These are phyloP conservation scores for Pandion haliaetus DNA, from an alignment of 2,113 vertebrate genomes.

Conservation along the genomic window DNA sequence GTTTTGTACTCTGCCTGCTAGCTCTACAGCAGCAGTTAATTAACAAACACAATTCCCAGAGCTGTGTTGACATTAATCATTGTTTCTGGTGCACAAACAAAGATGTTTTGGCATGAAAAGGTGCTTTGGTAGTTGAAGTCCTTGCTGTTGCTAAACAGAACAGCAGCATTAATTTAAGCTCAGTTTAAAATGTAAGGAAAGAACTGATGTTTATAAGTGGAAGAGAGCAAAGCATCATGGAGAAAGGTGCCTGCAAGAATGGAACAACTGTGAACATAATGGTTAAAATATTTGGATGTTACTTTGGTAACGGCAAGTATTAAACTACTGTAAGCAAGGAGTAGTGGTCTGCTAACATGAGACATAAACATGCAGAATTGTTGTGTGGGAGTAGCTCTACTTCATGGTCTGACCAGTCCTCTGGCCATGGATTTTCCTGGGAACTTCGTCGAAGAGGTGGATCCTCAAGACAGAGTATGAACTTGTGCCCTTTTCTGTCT, in stretches of 20 bases:
- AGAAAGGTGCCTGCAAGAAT: neutral
- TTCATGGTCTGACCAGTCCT: fast-evolving
- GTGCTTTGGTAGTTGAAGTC: conserved; percentile 53
- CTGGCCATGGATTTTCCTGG: fast-evolving
- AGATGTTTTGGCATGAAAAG: conserved; percentile 67
- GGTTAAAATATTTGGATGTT: neutral
- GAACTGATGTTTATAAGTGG: neutral
- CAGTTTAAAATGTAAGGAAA: neutral
- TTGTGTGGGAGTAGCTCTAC: neutral
- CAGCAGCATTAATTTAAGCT: conserved; percentile 2
- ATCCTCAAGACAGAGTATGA: neutral
- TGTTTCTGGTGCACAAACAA: conserved; percentile 64
- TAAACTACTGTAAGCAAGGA: neutral
- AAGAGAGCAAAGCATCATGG: neutral
- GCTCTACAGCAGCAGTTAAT: conserved; percentile 69
- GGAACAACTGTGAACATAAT: neutral
- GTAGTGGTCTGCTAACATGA: neutral
- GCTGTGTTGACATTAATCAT: conserved; percentile 71
- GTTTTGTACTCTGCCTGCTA: conserved; percentile 62
- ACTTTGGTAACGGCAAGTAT: neutral
- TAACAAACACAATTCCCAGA: conserved; percentile 69
- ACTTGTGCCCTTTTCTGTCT: neutral
- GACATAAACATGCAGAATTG: too few species aligned
- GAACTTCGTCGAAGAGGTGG: neutral
- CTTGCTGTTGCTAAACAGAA: conserved; percentile 33